Evolutionary conservation across 2,888 invertebrate species (phyloP), one percentile per base, ranked within the genome.

Genomic region (Antitype chi): DNA sequence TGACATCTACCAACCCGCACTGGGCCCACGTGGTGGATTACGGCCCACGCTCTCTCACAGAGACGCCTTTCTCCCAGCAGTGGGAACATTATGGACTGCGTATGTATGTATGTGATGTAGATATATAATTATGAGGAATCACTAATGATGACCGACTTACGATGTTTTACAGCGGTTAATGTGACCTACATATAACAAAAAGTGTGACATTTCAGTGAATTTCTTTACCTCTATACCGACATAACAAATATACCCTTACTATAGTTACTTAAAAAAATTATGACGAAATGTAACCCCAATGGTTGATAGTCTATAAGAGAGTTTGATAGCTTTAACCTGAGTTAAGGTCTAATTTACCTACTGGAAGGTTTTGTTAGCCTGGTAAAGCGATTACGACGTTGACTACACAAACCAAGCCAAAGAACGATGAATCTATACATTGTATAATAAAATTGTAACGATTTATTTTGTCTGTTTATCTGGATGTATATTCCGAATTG

Each of bases 111-210:
- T 32, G 32, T 13, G 15, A 13, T 17, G 9, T 20, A n/a, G 20
- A 53, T 70, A 52, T 43, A 23, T 78, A 52, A 43, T 63, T 63
- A 59, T 47, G 23, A n/a, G 52, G n/a, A 9, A 32, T 32, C 1
- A 28, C 13, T 52, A 20, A 70, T 77, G 38, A 20, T 57, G 55
- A 38, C 23, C 17, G 25, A 57, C 6, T 38, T 25, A 17, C 11
- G 13, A 32, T 73, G 32, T 62, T 20, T 47, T n/a, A 53, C 4
- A 52, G 7, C 4, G 0, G 15, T 57, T 23, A 17, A 32, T 47
- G 23, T 47, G 0, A 66, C 7, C 6, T 43, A 62, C 43, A 43
- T 43, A 43, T 7, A 1, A 9, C 4, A 70, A 32, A 73, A 15
- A 69, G 9, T 5, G 23, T n/a, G 9, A 23, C 3, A 47, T 47